Conservation (phyloP, 2,888 invertebrate species). For the Esperia sulphurella region DNA sequence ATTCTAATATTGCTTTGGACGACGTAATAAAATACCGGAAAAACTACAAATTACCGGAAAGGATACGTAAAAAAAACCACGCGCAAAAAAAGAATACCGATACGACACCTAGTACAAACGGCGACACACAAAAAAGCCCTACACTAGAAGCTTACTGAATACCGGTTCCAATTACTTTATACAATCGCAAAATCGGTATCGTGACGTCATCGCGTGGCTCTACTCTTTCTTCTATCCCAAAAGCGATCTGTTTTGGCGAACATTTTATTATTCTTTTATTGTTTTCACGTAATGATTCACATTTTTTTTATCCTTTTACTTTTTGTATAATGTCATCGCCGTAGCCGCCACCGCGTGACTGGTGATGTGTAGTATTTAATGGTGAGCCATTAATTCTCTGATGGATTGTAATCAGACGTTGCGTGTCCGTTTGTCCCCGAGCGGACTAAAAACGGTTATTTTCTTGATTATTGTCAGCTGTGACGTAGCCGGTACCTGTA, state of each 20-base stretch:
- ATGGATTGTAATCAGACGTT: conserved; percentile 34
- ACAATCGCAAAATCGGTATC: conserved; percentile 42
- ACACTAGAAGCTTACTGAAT: conserved; percentile 41
- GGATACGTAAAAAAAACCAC: conserved; percentile 18
- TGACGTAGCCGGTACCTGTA: conserved; percentile 45
- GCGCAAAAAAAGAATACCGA: conserved; percentile 50
- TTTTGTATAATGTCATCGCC: conserved; percentile 27
- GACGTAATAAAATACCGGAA: conserved; percentile 21
- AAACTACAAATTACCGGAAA: conserved; percentile 10
- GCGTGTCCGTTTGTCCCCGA: conserved; percentile 22
- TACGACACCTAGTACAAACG: conserved; percentile 29
- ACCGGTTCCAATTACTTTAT: conserved; percentile 47
- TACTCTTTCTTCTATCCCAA: conserved; percentile 66
- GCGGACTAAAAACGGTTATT: conserved; percentile 34
- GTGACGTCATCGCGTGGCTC: conserved; percentile 56
- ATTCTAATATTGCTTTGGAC: conserved; percentile 52
- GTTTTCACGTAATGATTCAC: conserved; percentile 25
- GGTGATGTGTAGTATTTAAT: conserved; percentile 17
- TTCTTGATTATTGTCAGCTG: conserved; percentile 30
- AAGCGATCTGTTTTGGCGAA: conserved; percentile 59
- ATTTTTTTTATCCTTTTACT: conserved; percentile 22
- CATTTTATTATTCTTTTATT: conserved; percentile 36
- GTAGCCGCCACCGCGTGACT: conserved; percentile 23
- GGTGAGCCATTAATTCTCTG: conserved; percentile 27
- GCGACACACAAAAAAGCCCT: conserved; percentile 68